Percentiles rank a stretch among this genome's conserved stretches.
Conservation (phyloP, 2,888 invertebrate species). For the Hermaeophaga mercurialis region DNA sequence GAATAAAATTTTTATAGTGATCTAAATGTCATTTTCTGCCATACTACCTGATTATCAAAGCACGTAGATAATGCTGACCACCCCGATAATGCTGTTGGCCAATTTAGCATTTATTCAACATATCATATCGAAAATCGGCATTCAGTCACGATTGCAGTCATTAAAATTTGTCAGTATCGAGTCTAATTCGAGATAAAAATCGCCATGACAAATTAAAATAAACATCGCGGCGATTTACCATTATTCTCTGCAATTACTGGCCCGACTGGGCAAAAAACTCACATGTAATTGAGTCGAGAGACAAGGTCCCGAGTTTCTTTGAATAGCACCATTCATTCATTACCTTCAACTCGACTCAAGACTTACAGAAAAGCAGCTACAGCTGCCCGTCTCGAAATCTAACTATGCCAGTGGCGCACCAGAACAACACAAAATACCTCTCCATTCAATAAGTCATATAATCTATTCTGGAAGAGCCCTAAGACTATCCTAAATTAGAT, state of each 20-base stretch:
- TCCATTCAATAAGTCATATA: no score
- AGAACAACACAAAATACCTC: no score
- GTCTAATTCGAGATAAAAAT: slow-evolving; percentile 27
- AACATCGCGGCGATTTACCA: slow-evolving; percentile 24
- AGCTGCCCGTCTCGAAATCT: slow-evolving; percentile 1
- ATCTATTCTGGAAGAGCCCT: no score
- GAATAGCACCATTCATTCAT: slow-evolving; percentile 21
- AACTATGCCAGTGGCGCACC: no score
- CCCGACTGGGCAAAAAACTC: slow-evolving; percentile 12
- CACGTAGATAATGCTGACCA: slow-evolving; percentile 6
- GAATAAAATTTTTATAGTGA: slow-evolving; percentile 6
- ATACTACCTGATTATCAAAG: slow-evolving; percentile 4
- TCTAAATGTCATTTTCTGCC: not conserved
- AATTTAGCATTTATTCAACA: slow-evolving; percentile 10
- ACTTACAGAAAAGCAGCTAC: slow-evolving; percentile 12
- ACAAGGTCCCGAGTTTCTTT: slow-evolving; percentile 23
- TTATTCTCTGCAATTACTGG: slow-evolving; percentile 25
- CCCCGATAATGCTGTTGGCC: slow-evolving; percentile 2
- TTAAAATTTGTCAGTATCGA: slow-evolving; percentile 29
- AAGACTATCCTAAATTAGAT: no score
- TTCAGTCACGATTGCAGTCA: slow-evolving; percentile 22
- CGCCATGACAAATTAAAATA: slow-evolving; percentile 29
- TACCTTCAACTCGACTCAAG: slow-evolving; percentile 16
- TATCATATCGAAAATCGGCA: slow-evolving; percentile 18
- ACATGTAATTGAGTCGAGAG: slow-evolving; percentile 22